phyloP scores from a whole-genome alignment of 2,888 invertebrate genomes.

The Anthoptus insignis region DNA sequence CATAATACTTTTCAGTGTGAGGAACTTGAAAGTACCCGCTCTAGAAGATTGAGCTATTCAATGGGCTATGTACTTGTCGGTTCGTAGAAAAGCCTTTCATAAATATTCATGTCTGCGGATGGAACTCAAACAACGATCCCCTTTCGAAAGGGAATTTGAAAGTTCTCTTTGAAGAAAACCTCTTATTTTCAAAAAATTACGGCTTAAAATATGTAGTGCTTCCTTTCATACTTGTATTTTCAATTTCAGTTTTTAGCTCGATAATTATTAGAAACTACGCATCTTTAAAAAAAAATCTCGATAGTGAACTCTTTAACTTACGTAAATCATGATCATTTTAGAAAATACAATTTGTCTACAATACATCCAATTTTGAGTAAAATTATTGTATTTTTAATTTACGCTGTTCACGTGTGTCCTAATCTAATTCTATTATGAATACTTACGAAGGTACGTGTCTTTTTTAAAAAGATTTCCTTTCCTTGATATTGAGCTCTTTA shows the following conservation, averaged over 20 bases:
- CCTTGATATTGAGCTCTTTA: too few species aligned
- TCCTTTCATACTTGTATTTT: neutral
- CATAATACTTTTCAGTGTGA: neutral
- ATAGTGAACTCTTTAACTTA: too few species aligned
- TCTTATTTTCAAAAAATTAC: conserved; percentile 29
- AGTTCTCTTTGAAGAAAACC: conserved; percentile 12
- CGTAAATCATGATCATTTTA: too few species aligned
- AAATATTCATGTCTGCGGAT: conserved; percentile 59
- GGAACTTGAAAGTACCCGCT: neutral
- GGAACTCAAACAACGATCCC: conserved; percentile 41
- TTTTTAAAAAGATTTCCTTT: too few species aligned
- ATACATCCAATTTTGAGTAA: too few species aligned
- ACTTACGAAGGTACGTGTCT: too few species aligned
- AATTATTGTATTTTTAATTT: too few species aligned
- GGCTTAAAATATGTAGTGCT: conserved; percentile 16
- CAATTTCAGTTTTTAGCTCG: neutral
- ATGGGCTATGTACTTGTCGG: conserved; percentile 29
- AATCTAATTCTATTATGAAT: too few species aligned
- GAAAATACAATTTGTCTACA: too few species aligned
- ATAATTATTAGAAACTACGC: too few species aligned
- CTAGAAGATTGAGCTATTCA: conserved; percentile 25
- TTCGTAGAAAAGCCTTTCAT: conserved; percentile 51
- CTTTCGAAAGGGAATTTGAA: conserved; percentile 21
- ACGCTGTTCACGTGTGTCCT: too few species aligned
- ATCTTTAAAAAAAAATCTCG: too few species aligned